phyloP scores from a whole-genome alignment of 2,797 vertebrate species.

The Sebastes iracundus region DNA sequence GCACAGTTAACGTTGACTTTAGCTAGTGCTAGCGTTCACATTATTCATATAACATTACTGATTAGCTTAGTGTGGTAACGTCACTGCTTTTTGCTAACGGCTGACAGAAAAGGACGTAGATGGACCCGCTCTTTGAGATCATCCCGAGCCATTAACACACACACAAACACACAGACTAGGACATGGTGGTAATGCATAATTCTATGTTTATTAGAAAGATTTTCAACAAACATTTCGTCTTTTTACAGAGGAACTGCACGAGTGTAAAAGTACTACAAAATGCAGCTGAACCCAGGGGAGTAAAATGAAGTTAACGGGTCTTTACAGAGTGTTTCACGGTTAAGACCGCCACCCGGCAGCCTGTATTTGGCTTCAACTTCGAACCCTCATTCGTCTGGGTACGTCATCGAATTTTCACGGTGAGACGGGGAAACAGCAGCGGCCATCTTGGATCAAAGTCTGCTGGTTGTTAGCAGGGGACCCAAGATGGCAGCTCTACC shows the following conservation, averaged over 20 bases:
- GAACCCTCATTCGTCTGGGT: not conserved
- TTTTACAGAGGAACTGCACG: constrained; percentile 70
- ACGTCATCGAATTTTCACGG: not conserved
- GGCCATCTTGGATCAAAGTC: constrained; percentile 42
- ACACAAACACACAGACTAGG: constrained; percentile 8
- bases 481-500: constrained; percentile 40
- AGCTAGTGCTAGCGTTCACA: too few relatives aligned
- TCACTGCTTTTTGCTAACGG: too few relatives aligned
- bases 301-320: constrained; percentile 23
- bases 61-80: too few relatives aligned
- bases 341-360: constrained; percentile 2
- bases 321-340: constrained; percentile 19
- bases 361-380: not conserved
- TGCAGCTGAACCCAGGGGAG: constrained; percentile 44
- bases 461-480: constrained; percentile 24
- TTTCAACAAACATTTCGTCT: constrained; percentile 66
- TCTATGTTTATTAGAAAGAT: constrained; percentile 86
- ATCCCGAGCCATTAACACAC: not conserved
- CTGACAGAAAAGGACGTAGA: too few relatives aligned
- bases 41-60: too few relatives aligned
- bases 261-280: constrained; percentile 73
- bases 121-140: not conserved
- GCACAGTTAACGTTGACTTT: too few relatives aligned
- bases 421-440: constrained; percentile 8
- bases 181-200: constrained; percentile 76